These are phyloP conservation scores for Frankliniella intonsa DNA, from an alignment of 2,888 invertebrate genomes.

Conservation along the genomic window DNA sequence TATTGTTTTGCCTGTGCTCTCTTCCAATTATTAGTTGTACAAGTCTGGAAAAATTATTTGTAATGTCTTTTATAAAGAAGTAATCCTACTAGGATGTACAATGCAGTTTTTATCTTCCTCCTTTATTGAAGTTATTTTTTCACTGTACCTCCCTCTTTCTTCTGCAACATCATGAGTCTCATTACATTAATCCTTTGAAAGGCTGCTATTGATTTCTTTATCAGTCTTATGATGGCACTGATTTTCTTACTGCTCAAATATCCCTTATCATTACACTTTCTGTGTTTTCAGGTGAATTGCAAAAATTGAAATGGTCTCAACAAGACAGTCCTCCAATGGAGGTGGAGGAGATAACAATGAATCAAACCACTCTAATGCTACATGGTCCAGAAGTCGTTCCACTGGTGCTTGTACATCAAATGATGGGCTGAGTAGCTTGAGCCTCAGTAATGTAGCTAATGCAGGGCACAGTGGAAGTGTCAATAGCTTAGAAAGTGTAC, in stretches of 20 bases:
- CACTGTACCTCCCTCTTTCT: background rate
- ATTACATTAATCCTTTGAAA: background rate
- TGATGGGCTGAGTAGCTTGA: background rate
- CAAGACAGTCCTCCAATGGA: slow-evolving; percentile 9
- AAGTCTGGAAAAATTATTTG: no score
- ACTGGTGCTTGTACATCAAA: background rate
- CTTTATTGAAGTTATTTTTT: background rate
- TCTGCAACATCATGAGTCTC: background rate
- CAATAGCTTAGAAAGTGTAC: background rate
- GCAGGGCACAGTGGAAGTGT: background rate
- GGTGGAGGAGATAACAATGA: slow-evolving; percentile 15
- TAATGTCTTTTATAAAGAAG: background rate
- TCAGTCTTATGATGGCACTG: background rate
- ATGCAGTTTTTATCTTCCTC: background rate
- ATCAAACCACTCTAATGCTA: background rate
- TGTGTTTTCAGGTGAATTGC: background rate
- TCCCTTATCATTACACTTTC: background rate
- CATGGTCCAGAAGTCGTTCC: slow-evolving; percentile 4
- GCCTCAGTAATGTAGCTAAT: background rate
- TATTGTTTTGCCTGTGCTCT: no score
- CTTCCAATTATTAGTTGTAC: no score
- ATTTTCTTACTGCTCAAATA: background rate
- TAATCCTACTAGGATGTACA: background rate
- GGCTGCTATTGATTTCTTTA: background rate
- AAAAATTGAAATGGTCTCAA: slow-evolving; percentile 1